Evolutionary conservation across 2,888 invertebrate species (phyloP).

Genomic region (Chrysodeixis includens): DNA sequence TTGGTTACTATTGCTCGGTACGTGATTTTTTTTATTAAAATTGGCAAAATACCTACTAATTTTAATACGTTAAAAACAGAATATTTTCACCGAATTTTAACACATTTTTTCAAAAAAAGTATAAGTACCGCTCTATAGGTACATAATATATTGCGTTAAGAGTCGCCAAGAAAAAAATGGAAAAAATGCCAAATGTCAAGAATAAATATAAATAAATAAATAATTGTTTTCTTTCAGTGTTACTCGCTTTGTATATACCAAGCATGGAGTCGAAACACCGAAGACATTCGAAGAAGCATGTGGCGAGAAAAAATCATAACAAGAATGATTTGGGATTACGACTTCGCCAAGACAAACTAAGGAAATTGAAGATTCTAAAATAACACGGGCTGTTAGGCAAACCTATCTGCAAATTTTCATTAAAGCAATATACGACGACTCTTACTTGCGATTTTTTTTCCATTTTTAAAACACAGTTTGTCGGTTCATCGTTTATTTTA

Average conservation of each 20-base stretch:
- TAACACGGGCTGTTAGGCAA: neutral
- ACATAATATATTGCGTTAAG: no score
- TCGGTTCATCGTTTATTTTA: no score
- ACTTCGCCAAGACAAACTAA: neutral
- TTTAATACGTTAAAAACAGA: no score
- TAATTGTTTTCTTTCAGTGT: neutral
- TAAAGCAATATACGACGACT: no score
- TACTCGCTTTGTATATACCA: neutral
- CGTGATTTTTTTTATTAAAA: neutral
- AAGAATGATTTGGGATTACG: neutral
- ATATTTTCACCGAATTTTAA: no score
- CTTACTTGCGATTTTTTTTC: no score
- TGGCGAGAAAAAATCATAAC: neutral
- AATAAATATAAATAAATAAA: neutral
- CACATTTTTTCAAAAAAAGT: no score
- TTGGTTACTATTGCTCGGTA: slow-evolving; percentile 24
- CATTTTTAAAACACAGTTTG: no score
- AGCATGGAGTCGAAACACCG: neutral
- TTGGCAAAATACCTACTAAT: no score
- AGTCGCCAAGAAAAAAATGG: neutral
- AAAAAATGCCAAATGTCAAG: neutral
- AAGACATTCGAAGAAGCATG: neutral
- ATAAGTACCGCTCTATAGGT: no score
- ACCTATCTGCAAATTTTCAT: no score
- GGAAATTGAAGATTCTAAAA: neutral